phyloP scores from a whole-genome alignment of 2,797 vertebrate species.

The Poeciliopsis paucimaculata region DNA sequence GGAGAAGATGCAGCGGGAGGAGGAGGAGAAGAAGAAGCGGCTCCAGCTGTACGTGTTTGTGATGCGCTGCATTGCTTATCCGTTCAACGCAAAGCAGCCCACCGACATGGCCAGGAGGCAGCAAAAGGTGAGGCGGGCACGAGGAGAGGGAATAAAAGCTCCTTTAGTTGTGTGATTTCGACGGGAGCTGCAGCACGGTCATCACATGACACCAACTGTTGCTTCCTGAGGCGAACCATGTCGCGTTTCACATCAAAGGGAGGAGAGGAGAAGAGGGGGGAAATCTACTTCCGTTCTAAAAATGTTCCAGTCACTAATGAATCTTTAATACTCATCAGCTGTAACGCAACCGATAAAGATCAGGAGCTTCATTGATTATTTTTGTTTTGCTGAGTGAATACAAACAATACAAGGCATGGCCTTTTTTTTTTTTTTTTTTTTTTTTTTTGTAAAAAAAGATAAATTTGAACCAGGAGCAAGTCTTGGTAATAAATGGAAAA shows the following conservation, averaged over 20 bases:
- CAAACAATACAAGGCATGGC: neutral
- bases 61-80: slow-evolving; percentile 97
- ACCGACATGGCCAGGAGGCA: slow-evolving; percentile 98
- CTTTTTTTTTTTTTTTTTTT: neutral
- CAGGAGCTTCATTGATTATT: neutral
- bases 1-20: slow-evolving; percentile 94
- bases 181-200: neutral
- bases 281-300: neutral
- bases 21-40: slow-evolving; percentile 94
- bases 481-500: too few relatives aligned
- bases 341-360: neutral
- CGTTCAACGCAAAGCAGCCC: slow-evolving; percentile 97
- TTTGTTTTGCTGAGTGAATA: neutral
- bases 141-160: neutral
- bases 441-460: too few relatives aligned
- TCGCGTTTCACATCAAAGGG: neutral
- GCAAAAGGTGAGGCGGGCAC: slow-evolving; percentile 88
- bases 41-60: slow-evolving; percentile 98
- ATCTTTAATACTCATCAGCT: neutral
- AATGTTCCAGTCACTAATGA: neutral
- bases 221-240: slow-evolving; percentile 36
- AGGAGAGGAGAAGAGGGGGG: fast-evolving
- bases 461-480: too few relatives aligned
- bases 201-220: slow-evolving; percentile 60
- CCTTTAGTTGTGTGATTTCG: neutral